A percentile compares a stretch with the other conserved stretches of the same genome.
Evolutionary conservation across 2,113 vertebrate genomes (phyloP).

Genomic region (Etheostoma spectabile): DNA sequence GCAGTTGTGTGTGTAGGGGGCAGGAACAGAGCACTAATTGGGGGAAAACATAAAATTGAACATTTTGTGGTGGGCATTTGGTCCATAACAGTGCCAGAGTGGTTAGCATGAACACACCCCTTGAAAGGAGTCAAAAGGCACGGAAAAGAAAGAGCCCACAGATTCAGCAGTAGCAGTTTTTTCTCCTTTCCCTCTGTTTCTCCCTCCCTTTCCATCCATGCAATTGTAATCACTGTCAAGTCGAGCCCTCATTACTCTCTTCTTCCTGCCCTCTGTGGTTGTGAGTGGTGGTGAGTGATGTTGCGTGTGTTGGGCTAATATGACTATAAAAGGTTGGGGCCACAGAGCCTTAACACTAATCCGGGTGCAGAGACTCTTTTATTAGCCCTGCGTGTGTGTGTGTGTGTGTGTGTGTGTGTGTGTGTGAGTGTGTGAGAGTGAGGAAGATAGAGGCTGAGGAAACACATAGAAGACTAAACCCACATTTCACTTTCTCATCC

Average conservation of each 20-base stretch:
- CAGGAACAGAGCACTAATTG: conserved; percentile 28
- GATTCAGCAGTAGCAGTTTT: conserved; percentile 2
- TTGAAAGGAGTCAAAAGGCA: conserved; percentile 42
- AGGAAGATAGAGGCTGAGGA: conserved; percentile 48
- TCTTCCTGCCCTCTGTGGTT: conserved; percentile 44
- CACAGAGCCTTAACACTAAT: conserved; percentile 71
- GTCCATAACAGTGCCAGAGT: conserved; percentile 32
- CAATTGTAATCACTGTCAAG: conserved; percentile 48
- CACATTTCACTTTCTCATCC: conserved; percentile 16
- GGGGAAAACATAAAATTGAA: conserved; percentile 42
- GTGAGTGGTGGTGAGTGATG: conserved; percentile 61
- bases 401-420: conserved; percentile 1
- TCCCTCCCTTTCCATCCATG: conserved; percentile 13
- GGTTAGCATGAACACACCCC: conserved; percentile 42
- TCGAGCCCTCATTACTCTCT: conserved; percentile 34
- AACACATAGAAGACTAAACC: conserved; percentile 12
- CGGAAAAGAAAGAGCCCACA: conserved; percentile 27
- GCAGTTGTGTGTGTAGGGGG: not conserved
- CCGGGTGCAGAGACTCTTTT: conserved; percentile 70
- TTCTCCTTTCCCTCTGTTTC: conserved; percentile 2
- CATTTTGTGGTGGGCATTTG: conserved; percentile 53
- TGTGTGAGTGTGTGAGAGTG: not conserved
- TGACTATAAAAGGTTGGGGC: conserved; percentile 81
- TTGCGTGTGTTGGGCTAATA: conserved; percentile 76
- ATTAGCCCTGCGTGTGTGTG: conserved; percentile 66